Evolutionary conservation across 35 echinoderm and acorn worm species (phyloP).

Genomic region (Anneissia japonica): DNA sequence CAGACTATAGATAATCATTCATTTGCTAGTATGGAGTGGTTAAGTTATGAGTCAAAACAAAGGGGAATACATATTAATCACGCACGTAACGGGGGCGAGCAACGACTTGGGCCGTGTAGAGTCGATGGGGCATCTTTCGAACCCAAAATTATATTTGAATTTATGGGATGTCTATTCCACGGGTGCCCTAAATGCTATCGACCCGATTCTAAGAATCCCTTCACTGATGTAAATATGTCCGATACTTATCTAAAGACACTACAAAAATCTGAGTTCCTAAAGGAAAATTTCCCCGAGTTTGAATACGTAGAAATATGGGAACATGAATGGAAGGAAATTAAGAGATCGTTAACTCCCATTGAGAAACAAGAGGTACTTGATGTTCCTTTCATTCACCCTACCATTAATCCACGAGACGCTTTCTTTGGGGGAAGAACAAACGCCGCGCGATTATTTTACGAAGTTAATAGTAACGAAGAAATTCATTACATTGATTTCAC

Average conservation of each 20-base stretch:
- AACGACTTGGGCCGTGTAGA: neutral
- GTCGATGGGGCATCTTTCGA: neutral
- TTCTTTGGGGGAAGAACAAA: constrained; percentile 32
- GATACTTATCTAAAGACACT: neutral
- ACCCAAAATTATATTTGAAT: too few species aligned
- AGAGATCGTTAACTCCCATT: neutral
- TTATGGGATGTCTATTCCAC: too few species aligned
- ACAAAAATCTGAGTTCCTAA: neutral
- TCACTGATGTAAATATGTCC: neutral
- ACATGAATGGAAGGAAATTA: neutral
- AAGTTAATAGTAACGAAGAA: constrained; percentile 1
- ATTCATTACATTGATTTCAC: constrained; percentile 13
- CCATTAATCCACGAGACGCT: constrained; percentile 8
- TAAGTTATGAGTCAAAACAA: neutral
- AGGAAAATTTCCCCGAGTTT: constrained; percentile 7
- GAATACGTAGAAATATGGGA: constrained; percentile 9
- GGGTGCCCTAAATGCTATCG: constrained; percentile 5
- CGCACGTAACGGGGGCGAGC: neutral
- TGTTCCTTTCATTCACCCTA: neutral
- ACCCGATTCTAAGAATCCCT: neutral
- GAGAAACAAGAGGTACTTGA: neutral
- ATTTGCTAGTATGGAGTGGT: neutral
- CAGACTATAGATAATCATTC: neutral
- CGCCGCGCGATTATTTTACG: constrained; percentile 7
- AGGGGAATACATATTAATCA: neutral